Base-by-base conservation (phyloP, 2,888 invertebrate genomes). In the Acanthosepion lycidas region DNA sequence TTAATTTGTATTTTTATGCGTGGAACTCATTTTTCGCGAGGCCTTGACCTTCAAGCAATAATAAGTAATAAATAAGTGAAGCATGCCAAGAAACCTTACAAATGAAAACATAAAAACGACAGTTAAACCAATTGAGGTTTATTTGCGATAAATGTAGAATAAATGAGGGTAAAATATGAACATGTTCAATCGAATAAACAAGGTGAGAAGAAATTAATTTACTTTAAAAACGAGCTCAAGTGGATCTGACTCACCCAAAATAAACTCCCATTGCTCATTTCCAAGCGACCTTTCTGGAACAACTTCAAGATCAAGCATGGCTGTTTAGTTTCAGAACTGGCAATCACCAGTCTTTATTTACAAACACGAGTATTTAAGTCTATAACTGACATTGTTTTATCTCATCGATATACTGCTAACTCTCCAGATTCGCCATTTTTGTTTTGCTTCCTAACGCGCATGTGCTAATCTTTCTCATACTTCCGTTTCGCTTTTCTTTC, bases 261-360 rank as follows among this genome's bases (percentile, higher is more conserved):
- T 98, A 98, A 99, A 99, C 98, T 99, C 99, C 99, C 99, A 99
- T 98, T 99, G 98, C 98, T 99, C 99, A 98, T 99, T 99, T 98
- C 99, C 99, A 97, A 99, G 98, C 94, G 97, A 97, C 96, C 97
- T 96, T 98, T 99, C 99, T 96, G 99, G 99, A 97, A 99, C 98
- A 97, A 99, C 99, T 98, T 99, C 99, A 97, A 99, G 98, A 98
- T 99, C 99, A 98, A 99, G 98, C 99, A 99, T 99, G 95, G 53
- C 95, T 95, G 95, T 95, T 94, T 95, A 94, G 92, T 95, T 92
- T 94, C 93, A 49, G 26, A 94, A 23, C 26, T 42, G 48, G 59
- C 28, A 64, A 94, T 94, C 91, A 93, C 78, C 78, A 91, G 93
- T 93, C 49, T 59, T 91, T 64, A 93, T 95, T 95, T 78, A 95